Evolutionary conservation across 2,888 invertebrate genomes (phyloP), one percentile per base, ranked within the genome.

Genomic region (Leucophora obtusa): DNA sequence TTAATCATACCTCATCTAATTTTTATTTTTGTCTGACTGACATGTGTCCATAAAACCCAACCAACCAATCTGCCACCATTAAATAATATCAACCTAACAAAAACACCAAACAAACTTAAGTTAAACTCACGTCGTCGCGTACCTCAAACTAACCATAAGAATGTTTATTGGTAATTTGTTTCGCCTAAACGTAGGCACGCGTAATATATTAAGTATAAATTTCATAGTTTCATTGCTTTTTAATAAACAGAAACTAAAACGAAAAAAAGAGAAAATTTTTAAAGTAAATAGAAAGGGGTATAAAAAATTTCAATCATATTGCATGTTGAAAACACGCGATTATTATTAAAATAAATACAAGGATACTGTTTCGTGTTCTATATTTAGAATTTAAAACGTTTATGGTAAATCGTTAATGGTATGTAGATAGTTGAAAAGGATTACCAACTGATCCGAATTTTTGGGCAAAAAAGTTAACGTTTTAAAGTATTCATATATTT

Each of bases 171-270:
- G 84, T 84, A 85, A 86, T 86, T 87, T 86, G 86, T 85, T 86
- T 85, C 86, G 86, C 86, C 86, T 86, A 86, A 87, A 86, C 84
- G 85, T 85, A 84, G 86, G 85, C 87, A 86, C 87, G 86, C 86
- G 85, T 83, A 66, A 58, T 77, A 68, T 73, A 75, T 78, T 70
- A 73, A 73, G 28, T 81, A 62, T 77, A 81, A 77, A 74, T 81
- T 81, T 77, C 65, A 73, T 79, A 79, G 80, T 76, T 76, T 66
- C 65, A 51, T 59, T 73, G 43, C 10, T 60, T 38, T 18, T 73
- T 17, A 66, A 66, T 50, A 43, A 65, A 47, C 33, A 18, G 50
- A n/a, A 35, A 60, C 54, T 14, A 18, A 38, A 15, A 56, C 21
- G 11, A 17, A 33, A 38, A 33, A 56, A 62, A 58, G 21, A 15